These are phyloP conservation scores for Zaprionus ornatus DNA, from an alignment of 1,140 invertebrate genomes.

Conservation along the genomic window DNA sequence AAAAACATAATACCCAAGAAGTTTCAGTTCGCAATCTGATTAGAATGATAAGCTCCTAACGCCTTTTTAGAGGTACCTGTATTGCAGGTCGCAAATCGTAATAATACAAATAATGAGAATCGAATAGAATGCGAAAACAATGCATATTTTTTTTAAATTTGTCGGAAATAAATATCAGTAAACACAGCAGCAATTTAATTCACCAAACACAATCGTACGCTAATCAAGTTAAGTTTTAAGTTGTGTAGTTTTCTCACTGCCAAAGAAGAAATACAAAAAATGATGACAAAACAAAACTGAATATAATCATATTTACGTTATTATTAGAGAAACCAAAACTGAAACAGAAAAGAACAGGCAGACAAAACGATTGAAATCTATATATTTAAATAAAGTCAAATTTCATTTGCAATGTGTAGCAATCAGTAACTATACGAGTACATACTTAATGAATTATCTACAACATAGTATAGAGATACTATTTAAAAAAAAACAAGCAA, in stretches of 20 bases:
- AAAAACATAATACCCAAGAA: constrained; percentile 1
- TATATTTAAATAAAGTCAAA: constrained; percentile 37
- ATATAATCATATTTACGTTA: constrained; percentile 22
- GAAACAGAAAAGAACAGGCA: neutral
- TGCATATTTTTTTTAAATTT: neutral
- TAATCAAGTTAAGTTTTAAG: constrained; percentile 40
- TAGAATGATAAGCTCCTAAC: constrained; percentile 31
- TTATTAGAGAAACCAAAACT: constrained; percentile 24
- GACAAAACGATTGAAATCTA: neutral
- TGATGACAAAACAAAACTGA: constrained; percentile 4
- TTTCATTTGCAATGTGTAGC: constrained; percentile 76
- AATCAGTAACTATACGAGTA: constrained; percentile 68
- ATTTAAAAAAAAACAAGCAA: constrained; percentile 17
- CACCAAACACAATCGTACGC: constrained; percentile 34
- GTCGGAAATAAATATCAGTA: constrained; percentile 1
- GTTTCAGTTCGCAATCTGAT: constrained; percentile 24
- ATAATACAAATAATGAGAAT: constrained; percentile 17
- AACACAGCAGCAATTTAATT: constrained; percentile 12
- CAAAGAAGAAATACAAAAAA: constrained; percentile 54
- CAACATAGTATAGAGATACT: constrained; percentile 48
- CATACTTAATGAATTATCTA: constrained; percentile 60
- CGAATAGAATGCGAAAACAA: constrained; percentile 15
- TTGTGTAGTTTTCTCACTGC: constrained; percentile 75
- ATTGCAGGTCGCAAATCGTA: constrained; percentile 42
- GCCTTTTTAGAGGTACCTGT: constrained; percentile 76